Percentiles rank a stretch among this genome's conserved stretches.
These are phyloP conservation scores for Drosophila santomea DNA, from an alignment of 1,140 invertebrate genomes.

Conservation along the genomic window DNA sequence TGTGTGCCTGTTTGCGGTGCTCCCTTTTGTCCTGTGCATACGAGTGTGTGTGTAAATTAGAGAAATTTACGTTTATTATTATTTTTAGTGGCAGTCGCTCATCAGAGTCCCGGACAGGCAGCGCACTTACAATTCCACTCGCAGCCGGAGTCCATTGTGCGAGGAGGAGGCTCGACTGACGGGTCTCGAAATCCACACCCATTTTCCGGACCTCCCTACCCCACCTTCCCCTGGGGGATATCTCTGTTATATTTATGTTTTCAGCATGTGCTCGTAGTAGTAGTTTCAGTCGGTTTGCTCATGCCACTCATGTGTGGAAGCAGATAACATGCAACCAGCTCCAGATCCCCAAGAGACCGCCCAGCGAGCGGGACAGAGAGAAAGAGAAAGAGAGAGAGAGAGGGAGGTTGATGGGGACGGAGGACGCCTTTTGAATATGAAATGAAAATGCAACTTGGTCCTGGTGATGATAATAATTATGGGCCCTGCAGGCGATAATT, in stretches of 20 bases:
- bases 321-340: slow-evolving; percentile 64
- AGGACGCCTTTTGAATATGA: slow-evolving; percentile 72
- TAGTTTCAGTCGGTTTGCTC: slow-evolving; percentile 50
- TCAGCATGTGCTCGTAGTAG: slow-evolving; percentile 43
- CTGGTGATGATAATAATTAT: slow-evolving; percentile 71
- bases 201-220: not conserved
- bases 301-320: slow-evolving; percentile 47
- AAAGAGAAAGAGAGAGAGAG: not conserved
- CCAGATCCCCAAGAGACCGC: slow-evolving; percentile 19
- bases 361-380: not conserved
- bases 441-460: slow-evolving; percentile 75
- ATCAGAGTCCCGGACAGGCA: slow-evolving; percentile 49
- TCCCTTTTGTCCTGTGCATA: slow-evolving; percentile 30
- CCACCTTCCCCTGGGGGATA: slow-evolving; percentile 36
- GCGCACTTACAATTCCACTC: slow-evolving; percentile 35
- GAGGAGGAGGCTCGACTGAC: slow-evolving; percentile 23
- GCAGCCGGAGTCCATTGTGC: slow-evolving; percentile 61
- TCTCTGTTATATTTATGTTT: slow-evolving; percentile 69
- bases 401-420: not conserved
- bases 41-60: slow-evolving; percentile 62
- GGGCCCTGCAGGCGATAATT: slow-evolving; percentile 78
- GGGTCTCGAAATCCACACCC: slow-evolving; percentile 1
- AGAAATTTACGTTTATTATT: slow-evolving; percentile 83
- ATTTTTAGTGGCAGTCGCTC: slow-evolving; percentile 77
- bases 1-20: slow-evolving; percentile 11